Percentiles rank a stretch among this genome's conserved stretches.
phyloP scores from a whole-genome alignment of 2,797 vertebrate genomes.

The Potorous gilbertii region DNA sequence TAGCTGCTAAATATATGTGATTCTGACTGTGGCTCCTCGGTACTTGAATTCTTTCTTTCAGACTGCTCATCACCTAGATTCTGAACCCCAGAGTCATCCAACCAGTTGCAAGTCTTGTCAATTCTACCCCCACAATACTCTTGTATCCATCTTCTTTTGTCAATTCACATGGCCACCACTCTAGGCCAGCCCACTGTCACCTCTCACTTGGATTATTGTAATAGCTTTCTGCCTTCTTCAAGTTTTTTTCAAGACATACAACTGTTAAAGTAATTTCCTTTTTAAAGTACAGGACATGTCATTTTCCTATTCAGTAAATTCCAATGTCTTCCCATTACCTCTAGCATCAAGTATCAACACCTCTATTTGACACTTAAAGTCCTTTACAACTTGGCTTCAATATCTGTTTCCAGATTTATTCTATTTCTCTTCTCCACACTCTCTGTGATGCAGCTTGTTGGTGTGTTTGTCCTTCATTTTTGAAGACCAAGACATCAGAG shows the following conservation, averaged over 20 bases:
- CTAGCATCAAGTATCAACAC: not conserved
- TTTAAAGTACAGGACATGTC: not conserved
- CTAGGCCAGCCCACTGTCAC: not conserved
- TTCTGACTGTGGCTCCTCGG: not conserved
- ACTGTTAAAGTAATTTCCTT: not conserved
- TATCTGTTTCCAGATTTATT: not conserved
- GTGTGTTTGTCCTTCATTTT: too few relatives aligned
- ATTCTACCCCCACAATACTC: not conserved
- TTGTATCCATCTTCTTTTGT: not conserved
- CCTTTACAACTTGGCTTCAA: not conserved
- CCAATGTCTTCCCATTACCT: not conserved
- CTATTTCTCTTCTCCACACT: not conserved
- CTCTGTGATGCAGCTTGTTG: not conserved
- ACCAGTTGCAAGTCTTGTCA: not conserved
- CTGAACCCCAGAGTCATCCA: not conserved
- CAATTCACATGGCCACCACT: not conserved
- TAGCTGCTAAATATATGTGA: not conserved
- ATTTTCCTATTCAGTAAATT: not conserved
- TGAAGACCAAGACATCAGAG: too few relatives aligned
- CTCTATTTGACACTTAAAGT: not conserved
- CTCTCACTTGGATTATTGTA: not conserved
- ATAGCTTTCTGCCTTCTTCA: not conserved
- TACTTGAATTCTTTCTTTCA: not conserved
- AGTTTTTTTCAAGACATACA: not conserved
- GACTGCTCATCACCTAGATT: not conserved